Conservation (phyloP, 2,797 vertebrate genomes). For the Falco novaeseelandiae region DNA sequence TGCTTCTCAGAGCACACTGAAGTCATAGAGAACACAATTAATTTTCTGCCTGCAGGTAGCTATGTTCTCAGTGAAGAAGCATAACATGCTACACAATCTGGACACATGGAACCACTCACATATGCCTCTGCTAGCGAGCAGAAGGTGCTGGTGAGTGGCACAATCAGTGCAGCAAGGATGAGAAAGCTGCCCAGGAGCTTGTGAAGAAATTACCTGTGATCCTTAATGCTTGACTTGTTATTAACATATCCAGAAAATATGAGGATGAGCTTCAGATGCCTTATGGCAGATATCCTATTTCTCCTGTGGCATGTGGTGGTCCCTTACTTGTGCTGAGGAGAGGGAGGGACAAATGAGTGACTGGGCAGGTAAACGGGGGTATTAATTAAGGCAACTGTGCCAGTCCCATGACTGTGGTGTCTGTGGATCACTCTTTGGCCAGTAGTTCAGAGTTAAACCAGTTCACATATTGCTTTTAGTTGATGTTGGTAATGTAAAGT, state of each 20-base stretch:
- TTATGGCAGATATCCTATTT: not conserved
- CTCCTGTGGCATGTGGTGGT: not conserved
- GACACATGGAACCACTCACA: not conserved
- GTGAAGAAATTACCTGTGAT: not conserved
- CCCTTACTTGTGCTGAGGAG: not conserved
- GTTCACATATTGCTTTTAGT: not conserved
- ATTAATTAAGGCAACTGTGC: not conserved
- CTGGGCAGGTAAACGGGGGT: not conserved
- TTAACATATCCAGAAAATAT: not conserved
- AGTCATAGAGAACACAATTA: not conserved
- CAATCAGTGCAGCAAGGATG: not conserved
- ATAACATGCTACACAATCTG: not conserved
- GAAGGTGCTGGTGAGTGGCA: not conserved
- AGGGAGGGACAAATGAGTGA: not conserved
- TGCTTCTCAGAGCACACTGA: not conserved
- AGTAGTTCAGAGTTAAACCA: not conserved
- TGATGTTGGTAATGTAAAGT: not conserved
- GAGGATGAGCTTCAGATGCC: not conserved
- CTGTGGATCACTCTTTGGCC: not conserved
- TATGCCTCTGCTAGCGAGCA: rapidly evolving
- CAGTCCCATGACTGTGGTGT: not conserved
- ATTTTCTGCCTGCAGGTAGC: not conserved
- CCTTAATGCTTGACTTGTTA: not conserved
- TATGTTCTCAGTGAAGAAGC: not conserved
- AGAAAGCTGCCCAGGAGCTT: not conserved